phyloP scores from a whole-genome alignment of 2,113 vertebrate genomes.

The Origma solitaria region DNA sequence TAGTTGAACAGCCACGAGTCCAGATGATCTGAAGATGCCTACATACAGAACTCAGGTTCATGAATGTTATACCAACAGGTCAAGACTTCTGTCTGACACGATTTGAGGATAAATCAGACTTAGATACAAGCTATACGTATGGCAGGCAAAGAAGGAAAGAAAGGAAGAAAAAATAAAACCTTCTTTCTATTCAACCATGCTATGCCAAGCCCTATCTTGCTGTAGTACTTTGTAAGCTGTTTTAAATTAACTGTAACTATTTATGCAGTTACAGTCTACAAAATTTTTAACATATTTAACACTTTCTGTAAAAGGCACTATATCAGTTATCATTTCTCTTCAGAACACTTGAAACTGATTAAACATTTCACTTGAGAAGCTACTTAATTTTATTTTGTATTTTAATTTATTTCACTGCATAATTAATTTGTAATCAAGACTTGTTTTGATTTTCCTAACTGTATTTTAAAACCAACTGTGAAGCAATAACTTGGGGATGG shows the following conservation, averaged over 20 bases:
- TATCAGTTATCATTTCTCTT: slow-evolving; percentile 1
- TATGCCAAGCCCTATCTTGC: background rate
- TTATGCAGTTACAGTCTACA: background rate
- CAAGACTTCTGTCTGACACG: background rate
- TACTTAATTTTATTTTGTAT: slow-evolving; percentile 41
- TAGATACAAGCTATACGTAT: background rate
- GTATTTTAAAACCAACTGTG: slow-evolving; percentile 43
- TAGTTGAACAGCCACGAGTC: background rate
- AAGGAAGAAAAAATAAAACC: background rate
- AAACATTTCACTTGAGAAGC: background rate
- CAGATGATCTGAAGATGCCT: background rate
- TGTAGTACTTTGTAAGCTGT: background rate
- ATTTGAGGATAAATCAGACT: background rate
- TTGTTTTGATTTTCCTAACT: slow-evolving; percentile 47
- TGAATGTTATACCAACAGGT: background rate
- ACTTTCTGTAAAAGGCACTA: background rate
- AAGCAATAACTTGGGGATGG: background rate
- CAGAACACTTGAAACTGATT: slow-evolving; percentile 30
- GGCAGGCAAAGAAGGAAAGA: background rate
- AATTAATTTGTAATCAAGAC: slow-evolving; percentile 46
- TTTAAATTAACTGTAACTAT: slow-evolving; percentile 8
- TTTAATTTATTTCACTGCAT: slow-evolving; percentile 45
- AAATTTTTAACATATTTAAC: background rate
- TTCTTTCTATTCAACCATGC: background rate
- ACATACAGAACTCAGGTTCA: background rate